Evolutionary conservation across 2,113 vertebrate genomes (phyloP).

Genomic region (Miniopterus natalensis): DNA sequence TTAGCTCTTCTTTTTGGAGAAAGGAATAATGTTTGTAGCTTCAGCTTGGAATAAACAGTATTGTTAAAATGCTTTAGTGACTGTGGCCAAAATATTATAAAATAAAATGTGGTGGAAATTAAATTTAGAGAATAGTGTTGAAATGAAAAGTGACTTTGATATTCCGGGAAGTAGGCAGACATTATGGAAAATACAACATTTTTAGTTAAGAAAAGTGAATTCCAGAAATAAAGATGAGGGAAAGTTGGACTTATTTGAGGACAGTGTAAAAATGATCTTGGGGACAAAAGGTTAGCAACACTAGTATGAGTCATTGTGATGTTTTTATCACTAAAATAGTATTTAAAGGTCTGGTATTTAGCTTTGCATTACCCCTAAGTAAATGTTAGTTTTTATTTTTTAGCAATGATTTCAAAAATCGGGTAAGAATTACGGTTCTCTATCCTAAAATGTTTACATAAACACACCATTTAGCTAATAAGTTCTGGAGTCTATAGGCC

Average conservation of each 20-base stretch:
- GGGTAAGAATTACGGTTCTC: not conserved
- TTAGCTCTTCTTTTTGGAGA: not conserved
- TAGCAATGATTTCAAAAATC: not conserved
- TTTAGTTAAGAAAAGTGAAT: constrained; percentile 64
- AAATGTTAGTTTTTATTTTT: constrained; percentile 39
- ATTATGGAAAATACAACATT: constrained; percentile 67
- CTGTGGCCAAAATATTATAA: constrained; percentile 5
- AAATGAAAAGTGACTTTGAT: constrained; percentile 68
- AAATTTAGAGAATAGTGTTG: constrained; percentile 59
- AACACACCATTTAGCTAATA: not conserved
- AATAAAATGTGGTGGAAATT: constrained; percentile 43
- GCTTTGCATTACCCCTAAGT: not conserved
- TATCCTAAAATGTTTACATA: not conserved
- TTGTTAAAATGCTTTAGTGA: constrained; percentile 57
- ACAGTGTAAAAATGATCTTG: constrained; percentile 19
- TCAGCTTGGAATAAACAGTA: constrained; percentile 24
- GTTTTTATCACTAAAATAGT: constrained; percentile 56
- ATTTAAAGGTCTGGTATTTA: not conserved
- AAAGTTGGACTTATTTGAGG: constrained; percentile 64
- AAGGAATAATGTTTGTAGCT: not conserved
- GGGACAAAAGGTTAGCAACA: constrained; percentile 47
- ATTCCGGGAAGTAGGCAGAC: constrained; percentile 57
- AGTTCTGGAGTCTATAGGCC: not conserved
- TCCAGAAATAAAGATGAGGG: constrained; percentile 66
- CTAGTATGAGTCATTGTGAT: not conserved